Evolutionary conservation across 2,113 vertebrate genomes (phyloP).

Genomic region (Geococcyx californianus): DNA sequence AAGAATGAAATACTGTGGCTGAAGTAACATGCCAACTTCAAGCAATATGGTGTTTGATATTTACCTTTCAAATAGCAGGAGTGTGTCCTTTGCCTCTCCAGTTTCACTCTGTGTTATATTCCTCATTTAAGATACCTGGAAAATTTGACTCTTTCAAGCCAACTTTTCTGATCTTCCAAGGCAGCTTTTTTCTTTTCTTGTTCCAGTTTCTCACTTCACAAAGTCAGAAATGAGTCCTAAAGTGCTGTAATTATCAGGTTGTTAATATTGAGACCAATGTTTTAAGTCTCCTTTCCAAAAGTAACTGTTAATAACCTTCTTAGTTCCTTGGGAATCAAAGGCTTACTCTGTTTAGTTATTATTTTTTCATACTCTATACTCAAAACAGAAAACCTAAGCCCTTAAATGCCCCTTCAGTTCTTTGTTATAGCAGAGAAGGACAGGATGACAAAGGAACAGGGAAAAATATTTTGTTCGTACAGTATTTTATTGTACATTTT

Average conservation of each 20-base stretch:
- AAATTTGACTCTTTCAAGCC: neutral
- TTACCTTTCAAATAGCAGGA: neutral
- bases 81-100: neutral
- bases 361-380: neutral
- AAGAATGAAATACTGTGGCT: neutral
- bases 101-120: neutral
- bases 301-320: neutral
- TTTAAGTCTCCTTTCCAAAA: neutral
- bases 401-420: neutral
- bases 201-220: neutral
- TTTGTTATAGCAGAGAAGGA: neutral
- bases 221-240: neutral
- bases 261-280: neutral
- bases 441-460: neutral
- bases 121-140: neutral
- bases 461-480: neutral
- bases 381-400: neutral
- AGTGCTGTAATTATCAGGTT: neutral
- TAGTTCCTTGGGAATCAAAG: slow-evolving; percentile 4
- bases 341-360: neutral
- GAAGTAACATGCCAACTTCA: neutral
- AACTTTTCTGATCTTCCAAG: neutral
- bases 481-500: neutral
- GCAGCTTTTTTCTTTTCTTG: neutral
- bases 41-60: neutral